Evolutionary conservation across 2,888 invertebrate species (phyloP), one percentile per base, ranked within the genome.

Genomic region (Cosmopolites sordidus): DNA sequence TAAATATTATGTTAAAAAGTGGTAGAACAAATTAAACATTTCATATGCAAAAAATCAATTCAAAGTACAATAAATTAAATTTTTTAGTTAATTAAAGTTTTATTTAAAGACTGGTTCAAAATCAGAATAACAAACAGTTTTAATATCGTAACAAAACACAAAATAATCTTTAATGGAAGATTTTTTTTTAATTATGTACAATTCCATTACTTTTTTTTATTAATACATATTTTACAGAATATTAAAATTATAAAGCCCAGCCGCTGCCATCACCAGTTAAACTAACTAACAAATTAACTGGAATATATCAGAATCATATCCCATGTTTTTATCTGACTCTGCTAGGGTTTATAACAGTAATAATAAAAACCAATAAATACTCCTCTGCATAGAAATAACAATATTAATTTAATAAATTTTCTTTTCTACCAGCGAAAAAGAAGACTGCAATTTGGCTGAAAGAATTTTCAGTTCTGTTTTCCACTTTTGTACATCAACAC

Each of bases 391-490:
- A 33, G 33, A 33, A 9, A 33, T 33, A 33, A 33, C 33, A 33
- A 33, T 12, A 33, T 33, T 33, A 33, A 33, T 33, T 33, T 33
- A 12, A 6, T 45, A n/a, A n/a, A n/a, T n/a, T 43, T 30, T 27
- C 14, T 45, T 46, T 27, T 46, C 46, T 46, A 46, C 14, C 16
- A 43, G 52, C 51, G 39, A 48, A 48, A 33, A 39, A 53, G 53
- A 53, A 53, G 53, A 54, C 50, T 15, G 46, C 46, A 50, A 54
- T 54, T 54, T 54, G 54, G 54, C 54, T 48, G 49, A 49, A 41
- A 37, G 29, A 16, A 18, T 50, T 42, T 16, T 51, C 51, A 51
- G 45, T 51, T 38, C 50, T 50, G 33, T 51, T 40, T 27, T 16
- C 15, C 16, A 39, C 40, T n/a, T 27, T 38, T 41, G 51, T 51